Conservation (phyloP, 2,888 invertebrate species). For the Oscheius sp. region DNA sequence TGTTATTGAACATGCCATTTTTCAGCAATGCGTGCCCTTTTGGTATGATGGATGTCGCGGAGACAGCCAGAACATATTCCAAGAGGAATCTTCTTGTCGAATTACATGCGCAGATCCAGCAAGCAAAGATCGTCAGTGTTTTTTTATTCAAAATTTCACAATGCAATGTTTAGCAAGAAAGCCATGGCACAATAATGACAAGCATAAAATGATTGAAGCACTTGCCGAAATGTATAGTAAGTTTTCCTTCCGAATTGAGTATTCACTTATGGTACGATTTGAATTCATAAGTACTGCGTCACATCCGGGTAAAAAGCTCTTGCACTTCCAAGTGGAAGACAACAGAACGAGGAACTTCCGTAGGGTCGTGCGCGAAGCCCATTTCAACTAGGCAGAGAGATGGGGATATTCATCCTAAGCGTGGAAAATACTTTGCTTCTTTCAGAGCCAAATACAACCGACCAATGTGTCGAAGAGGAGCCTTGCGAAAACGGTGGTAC, state of each 20-base stretch:
- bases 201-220: slow-evolving; percentile 54
- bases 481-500: slow-evolving; percentile 66
- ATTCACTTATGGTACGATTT: too few relatives aligned
- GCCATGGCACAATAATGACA: slow-evolving; percentile 62
- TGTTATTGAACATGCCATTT: slow-evolving; percentile 3
- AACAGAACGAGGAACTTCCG: too few relatives aligned
- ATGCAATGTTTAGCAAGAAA: slow-evolving; percentile 46
- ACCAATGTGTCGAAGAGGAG: slow-evolving; percentile 55
- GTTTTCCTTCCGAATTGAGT: not conserved
- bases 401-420: too few relatives aligned
- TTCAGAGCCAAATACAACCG: slow-evolving; percentile 47
- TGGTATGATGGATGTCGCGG: slow-evolving; percentile 69
- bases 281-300: too few relatives aligned
- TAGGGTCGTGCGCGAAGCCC: too few relatives aligned
- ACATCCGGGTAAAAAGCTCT: too few relatives aligned
- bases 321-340: too few relatives aligned
- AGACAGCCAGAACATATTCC: slow-evolving; percentile 62
- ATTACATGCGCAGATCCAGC: slow-evolving; percentile 63
- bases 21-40: slow-evolving; percentile 61
- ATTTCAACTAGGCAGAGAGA: too few relatives aligned
- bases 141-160: not conserved
- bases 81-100: slow-evolving; percentile 58
- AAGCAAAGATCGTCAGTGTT: slow-evolving; percentile 52
- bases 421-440: too few relatives aligned
- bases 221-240: slow-evolving; percentile 35